Evolutionary conservation across 2,888 invertebrate species (phyloP).

Genomic region (Torymus texanus): DNA sequence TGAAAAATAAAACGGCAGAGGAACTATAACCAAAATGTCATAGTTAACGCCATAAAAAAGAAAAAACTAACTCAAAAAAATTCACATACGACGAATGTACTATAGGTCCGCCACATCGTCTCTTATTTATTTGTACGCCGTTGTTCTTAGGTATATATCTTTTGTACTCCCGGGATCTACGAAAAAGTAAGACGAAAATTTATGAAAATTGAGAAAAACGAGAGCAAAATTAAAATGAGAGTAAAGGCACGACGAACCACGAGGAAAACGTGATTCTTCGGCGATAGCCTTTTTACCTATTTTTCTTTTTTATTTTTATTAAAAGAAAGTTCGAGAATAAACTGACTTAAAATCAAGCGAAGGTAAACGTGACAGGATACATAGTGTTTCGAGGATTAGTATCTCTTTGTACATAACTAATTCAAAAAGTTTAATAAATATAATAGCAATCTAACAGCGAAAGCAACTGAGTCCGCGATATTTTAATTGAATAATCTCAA

Average conservation of each 20-base stretch:
- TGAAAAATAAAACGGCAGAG: constrained; percentile 4
- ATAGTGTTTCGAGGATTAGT: constrained; percentile 46
- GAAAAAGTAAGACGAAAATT: constrained; percentile 6
- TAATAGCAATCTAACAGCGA: constrained; percentile 32
- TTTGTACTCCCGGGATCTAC: constrained; percentile 19
- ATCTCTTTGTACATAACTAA: constrained; percentile 55
- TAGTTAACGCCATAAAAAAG: constrained; percentile 23
- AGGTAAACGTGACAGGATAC: constrained; percentile 23
- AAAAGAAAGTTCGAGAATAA: constrained; percentile 29
- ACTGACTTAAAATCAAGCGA: constrained; percentile 8
- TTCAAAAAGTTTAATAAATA: constrained; percentile 49
- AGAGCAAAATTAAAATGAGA: constrained; percentile 3
- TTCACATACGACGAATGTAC: constrained; percentile 5
- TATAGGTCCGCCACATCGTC: constrained; percentile 9
- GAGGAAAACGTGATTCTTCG: constrained; percentile 42
- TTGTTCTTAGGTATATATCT: constrained; percentile 38
- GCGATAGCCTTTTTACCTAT: constrained; percentile 43
- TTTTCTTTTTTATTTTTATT: constrained; percentile 47
- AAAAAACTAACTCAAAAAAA: not conserved
- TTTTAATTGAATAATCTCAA: constrained; percentile 30
- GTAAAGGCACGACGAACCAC: constrained; percentile 1
- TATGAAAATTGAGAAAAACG: not conserved
- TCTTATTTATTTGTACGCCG: constrained; percentile 41
- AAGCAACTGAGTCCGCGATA: constrained; percentile 17
- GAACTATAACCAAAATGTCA: constrained; percentile 17